Percentiles rank a stretch among this genome's conserved stretches.
These are phyloP conservation scores for Desoria tigrina DNA, from an alignment of 2,888 invertebrate species.

Conservation along the genomic window DNA sequence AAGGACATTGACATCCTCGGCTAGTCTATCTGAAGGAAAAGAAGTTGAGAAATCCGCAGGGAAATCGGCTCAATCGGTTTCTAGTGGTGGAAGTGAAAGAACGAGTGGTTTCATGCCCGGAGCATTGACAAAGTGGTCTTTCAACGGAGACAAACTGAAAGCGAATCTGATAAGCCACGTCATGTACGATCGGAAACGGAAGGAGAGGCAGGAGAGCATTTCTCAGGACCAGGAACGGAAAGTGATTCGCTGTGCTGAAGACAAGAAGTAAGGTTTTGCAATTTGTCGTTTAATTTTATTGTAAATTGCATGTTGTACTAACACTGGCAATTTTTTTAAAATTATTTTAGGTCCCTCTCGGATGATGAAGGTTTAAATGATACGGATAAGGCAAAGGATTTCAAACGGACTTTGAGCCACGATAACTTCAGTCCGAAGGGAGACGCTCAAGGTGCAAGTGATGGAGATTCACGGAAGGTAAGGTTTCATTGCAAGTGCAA, in stretches of 20 bases:
- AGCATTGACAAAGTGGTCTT: background rate
- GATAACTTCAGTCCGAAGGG: conserved; percentile 30
- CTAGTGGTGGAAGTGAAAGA: background rate
- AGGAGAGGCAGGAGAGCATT: conserved; percentile 66
- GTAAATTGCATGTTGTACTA: background rate
- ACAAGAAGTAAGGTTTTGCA: conserved; percentile 1
- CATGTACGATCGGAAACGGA: conserved; percentile 61
- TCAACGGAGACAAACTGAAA: conserved; percentile 1
- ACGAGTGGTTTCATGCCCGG: background rate
- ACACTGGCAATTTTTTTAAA: background rate
- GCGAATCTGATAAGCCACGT: conserved; percentile 23
- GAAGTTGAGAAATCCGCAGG: background rate
- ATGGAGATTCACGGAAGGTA: background rate
- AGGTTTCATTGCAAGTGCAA: too few relatives aligned
- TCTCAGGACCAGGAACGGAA: conserved; percentile 65
- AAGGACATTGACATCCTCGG: conserved; percentile 19
- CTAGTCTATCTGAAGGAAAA: background rate
- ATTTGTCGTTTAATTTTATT: background rate
- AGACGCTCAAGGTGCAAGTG: background rate
- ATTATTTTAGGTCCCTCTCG: conserved; percentile 38
- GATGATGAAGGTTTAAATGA: conserved; percentile 43
- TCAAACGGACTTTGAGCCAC: conserved; percentile 42
- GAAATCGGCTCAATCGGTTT: background rate
- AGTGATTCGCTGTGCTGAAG: conserved; percentile 54
- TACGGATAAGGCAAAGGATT: conserved; percentile 31